These are phyloP conservation scores for Furnarius figulus DNA, from an alignment of 2,113 vertebrate species.

Conservation along the genomic window DNA sequence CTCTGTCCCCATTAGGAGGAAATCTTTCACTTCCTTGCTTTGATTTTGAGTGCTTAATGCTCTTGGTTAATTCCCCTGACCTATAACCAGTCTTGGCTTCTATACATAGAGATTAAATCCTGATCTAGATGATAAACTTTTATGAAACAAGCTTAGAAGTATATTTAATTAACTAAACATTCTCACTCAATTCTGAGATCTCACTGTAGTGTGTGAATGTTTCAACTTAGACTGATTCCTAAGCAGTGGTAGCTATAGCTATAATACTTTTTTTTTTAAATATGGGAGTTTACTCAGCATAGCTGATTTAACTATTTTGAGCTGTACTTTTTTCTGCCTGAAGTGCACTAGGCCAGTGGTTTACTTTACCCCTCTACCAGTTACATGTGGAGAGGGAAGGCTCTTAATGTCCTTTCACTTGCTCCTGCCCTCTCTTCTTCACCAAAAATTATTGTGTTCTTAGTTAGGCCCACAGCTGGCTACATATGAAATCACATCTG, in stretches of 20 bases:
- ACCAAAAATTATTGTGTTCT: neutral
- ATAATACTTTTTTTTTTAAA: neutral
- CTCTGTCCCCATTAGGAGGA: conserved; percentile 37
- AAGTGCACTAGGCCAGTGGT: neutral
- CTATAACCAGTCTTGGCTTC: conserved; percentile 36
- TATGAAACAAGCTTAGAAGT: conserved; percentile 23
- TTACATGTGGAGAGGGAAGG: neutral
- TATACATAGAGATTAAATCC: neutral
- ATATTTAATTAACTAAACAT: neutral
- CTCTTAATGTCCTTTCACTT: rapidly evolving
- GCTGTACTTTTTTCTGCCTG: neutral
- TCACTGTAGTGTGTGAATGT: neutral
- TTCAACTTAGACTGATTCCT: neutral
- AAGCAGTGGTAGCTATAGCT: neutral
- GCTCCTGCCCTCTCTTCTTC: neutral
- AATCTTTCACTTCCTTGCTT: conserved; percentile 50
- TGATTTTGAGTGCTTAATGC: conserved; percentile 27
- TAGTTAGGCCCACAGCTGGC: neutral
- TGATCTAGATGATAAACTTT: conserved; percentile 4
- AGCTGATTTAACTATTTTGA: neutral
- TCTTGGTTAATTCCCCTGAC: conserved; percentile 30
- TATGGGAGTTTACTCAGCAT: neutral
- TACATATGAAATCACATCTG: neutral
- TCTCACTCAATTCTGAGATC: neutral
- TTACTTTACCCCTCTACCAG: neutral